phyloP scores from a whole-genome alignment of 1,140 invertebrate genomes.

The Drosophila subobscura region DNA sequence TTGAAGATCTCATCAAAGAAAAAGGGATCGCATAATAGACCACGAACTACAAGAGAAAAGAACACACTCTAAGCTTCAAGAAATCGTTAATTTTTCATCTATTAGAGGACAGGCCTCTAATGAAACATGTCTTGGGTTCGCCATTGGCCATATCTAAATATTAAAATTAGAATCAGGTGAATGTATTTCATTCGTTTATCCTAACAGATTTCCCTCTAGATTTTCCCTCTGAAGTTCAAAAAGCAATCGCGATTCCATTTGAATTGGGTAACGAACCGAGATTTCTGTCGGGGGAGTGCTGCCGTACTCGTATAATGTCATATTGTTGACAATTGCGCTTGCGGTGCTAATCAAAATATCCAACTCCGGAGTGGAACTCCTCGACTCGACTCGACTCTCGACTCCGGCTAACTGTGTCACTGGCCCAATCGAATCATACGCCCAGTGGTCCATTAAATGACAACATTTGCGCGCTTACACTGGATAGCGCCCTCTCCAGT shows the following conservation, averaged over 20 bases:
- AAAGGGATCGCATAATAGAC: too few relatives aligned
- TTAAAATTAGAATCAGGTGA: too few relatives aligned
- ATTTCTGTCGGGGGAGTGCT: conserved; percentile 37
- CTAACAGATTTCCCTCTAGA: neutral
- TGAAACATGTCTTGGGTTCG: neutral
- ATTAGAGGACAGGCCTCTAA: too few relatives aligned
- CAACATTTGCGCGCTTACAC: conserved; percentile 56
- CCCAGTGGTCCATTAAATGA: conserved; percentile 82
- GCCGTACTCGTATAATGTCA: conserved; percentile 35
- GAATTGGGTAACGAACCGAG: conserved; percentile 74
- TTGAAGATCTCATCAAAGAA: too few relatives aligned
- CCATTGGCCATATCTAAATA: too few relatives aligned
- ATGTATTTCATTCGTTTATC: too few relatives aligned
- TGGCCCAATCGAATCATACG: conserved; percentile 77
- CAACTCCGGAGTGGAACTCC: conserved; percentile 52
- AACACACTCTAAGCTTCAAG: too few relatives aligned
- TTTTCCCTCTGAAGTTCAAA: conserved; percentile 13
- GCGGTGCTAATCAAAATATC: conserved; percentile 79
- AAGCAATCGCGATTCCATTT: conserved; percentile 68
- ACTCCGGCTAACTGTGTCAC: conserved; percentile 66
- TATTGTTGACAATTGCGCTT: conserved; percentile 60
- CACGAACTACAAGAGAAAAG: too few relatives aligned
- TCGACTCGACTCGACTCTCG: conserved; percentile 13
- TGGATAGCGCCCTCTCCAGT: conserved; percentile 8
- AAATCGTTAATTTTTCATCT: too few relatives aligned